Conservation (phyloP, 2,888 invertebrate species). For the Ariolimax columbianus region DNA sequence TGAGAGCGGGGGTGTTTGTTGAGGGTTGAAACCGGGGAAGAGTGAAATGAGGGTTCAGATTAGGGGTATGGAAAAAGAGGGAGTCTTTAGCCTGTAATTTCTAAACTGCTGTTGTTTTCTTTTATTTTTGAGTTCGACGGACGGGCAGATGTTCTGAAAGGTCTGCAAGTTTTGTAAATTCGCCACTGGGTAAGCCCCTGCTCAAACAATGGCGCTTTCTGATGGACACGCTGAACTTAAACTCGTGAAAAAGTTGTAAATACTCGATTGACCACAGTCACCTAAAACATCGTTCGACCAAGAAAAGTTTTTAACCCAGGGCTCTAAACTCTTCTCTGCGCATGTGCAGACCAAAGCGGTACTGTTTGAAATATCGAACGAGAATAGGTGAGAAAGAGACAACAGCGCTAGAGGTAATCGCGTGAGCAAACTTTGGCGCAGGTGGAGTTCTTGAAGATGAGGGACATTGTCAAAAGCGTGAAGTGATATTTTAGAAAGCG, state of each 20-base stretch:
- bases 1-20: too few species aligned
- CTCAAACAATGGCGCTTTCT: too few species aligned
- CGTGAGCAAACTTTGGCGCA: not conserved
- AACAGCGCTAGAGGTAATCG: not conserved
- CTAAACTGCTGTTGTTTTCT: too few species aligned
- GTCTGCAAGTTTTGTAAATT: too few species aligned
- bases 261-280: not conserved
- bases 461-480: not conserved
- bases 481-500: not conserved
- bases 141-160: too few species aligned
- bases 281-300: not conserved
- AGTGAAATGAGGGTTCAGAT: too few species aligned
- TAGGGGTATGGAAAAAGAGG: too few species aligned
- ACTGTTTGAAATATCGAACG: not conserved
- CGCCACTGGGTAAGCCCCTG: too few species aligned
- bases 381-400: not conserved
- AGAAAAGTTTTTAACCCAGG: not conserved
- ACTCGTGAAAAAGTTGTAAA: not conserved
- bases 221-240: not conserved
- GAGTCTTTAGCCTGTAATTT: too few species aligned
- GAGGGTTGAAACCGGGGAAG: too few species aligned
- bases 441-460: not conserved
- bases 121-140: too few species aligned
- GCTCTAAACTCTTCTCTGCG: not conserved
- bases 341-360: not conserved